These are phyloP conservation scores for Amphibalanus amphitrite DNA, from an alignment of 1,140 invertebrate genomes.

Conservation along the genomic window DNA sequence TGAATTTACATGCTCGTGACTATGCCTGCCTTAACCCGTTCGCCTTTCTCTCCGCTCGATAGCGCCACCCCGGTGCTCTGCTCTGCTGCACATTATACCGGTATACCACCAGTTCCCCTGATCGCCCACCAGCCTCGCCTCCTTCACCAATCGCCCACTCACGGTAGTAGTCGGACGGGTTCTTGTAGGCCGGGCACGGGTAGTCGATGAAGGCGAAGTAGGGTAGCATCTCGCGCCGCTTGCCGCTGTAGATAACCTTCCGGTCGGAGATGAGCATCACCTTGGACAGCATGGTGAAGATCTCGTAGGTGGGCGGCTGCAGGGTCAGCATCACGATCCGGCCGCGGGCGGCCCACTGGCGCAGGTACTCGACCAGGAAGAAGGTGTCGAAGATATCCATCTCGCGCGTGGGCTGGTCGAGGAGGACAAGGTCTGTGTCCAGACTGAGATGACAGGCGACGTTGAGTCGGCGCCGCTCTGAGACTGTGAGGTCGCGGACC, in stretches of 20 bases:
- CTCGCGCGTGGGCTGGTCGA: conserved; percentile 75
- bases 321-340: conserved; percentile 35
- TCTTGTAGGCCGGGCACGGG: conserved; percentile 87
- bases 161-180: too few species aligned
- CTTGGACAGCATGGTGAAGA: conserved; percentile 79
- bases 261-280: conserved; percentile 74
- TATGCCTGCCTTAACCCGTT: too few species aligned
- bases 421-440: conserved; percentile 32
- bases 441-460: conserved; percentile 74
- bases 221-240: conserved; percentile 67
- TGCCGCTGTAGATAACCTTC: conserved; percentile 78
- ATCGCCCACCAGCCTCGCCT: too few species aligned
- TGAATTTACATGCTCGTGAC: too few species aligned
- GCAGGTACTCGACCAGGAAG: too few species aligned
- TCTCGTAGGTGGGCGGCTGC: conserved; percentile 94
- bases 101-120: too few species aligned
- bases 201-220: conserved; percentile 88
- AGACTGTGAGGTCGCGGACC: conserved; percentile 58
- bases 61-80: too few species aligned
- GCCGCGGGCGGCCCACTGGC: conserved; percentile 75
- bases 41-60: too few species aligned
- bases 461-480: conserved; percentile 64
- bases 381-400: conserved; percentile 95
- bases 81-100: conserved; percentile 53
- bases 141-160: too few species aligned